A percentile compares a stretch with the other conserved stretches of the same genome.
Evolutionary conservation across 2,888 invertebrate species (phyloP).

Genomic region (Macrophya alboannulata): DNA sequence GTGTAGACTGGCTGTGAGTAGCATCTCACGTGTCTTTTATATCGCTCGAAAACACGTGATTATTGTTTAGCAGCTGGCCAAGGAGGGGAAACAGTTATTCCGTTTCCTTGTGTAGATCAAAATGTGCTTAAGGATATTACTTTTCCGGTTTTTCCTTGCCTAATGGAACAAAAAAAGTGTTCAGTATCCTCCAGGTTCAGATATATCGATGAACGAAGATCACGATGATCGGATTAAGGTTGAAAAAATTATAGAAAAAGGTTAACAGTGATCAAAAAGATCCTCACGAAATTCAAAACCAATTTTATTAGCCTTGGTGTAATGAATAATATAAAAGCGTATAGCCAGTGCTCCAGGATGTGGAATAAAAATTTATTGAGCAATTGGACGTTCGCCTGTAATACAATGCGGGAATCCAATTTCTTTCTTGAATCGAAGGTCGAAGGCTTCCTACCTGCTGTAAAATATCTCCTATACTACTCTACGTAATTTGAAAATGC

Average conservation of each 20-base stretch:
- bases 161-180: not conserved
- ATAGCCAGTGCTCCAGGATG: not conserved
- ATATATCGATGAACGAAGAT: not conserved
- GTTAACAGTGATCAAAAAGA: not conserved
- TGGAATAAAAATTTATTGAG: constrained; percentile 5
- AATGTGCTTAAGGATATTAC: not conserved
- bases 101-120: not conserved
- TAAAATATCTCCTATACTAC: not conserved
- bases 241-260: not conserved
- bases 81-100: no score
- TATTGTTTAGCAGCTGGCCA: not conserved
- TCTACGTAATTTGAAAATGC: not conserved
- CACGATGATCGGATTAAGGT: not conserved
- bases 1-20: not conserved
- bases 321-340: constrained; percentile 1
- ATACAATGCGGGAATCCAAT: constrained; percentile 22
- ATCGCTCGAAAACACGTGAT: not conserved
- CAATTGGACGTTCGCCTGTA: constrained; percentile 11
- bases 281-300: not conserved
- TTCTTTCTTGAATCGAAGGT: not conserved
- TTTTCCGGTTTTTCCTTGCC: not conserved
- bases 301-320: not conserved
- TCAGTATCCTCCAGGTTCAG: not conserved
- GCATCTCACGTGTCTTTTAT: not conserved
- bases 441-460: not conserved